phyloP scores from a whole-genome alignment of 1,140 invertebrate genomes.

The Oedothorax gibbosus region DNA sequence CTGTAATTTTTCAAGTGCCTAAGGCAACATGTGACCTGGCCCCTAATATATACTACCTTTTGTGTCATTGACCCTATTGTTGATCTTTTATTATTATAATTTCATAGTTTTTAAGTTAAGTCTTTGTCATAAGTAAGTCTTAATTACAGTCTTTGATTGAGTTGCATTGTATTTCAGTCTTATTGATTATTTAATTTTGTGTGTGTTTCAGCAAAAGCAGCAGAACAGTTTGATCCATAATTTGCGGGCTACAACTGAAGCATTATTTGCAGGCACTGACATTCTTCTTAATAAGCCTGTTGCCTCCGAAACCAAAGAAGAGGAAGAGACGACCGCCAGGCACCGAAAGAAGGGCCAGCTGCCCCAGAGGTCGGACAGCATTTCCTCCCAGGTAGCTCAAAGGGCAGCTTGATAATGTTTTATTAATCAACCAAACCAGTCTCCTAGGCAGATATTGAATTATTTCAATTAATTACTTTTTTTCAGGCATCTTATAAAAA shows the following conservation, averaged over 20 bases:
- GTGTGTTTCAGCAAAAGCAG: conserved; percentile 77
- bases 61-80: too few species aligned
- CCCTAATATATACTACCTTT: too few species aligned
- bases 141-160: not conserved
- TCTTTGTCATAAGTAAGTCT: not conserved
- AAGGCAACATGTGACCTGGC: too few species aligned
- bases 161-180: not conserved
- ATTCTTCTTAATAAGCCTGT: conserved; percentile 64
- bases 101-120: not conserved
- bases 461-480: too few species aligned
- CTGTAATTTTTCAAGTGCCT: too few species aligned
- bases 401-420: not conserved
- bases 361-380: conserved; percentile 76
- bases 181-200: not conserved
- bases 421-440: not conserved
- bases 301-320: conserved; percentile 66
- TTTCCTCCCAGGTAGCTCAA: conserved; percentile 69
- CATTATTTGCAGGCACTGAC: conserved; percentile 68
- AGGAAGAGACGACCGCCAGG: conserved; percentile 65
- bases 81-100: too few species aligned
- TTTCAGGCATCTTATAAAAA: too few species aligned
- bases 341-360: conserved; percentile 59
- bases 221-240: conserved; percentile 92
- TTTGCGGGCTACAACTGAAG: conserved; percentile 89
- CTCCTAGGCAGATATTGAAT: too few species aligned